Evolutionary conservation across 2,113 vertebrate species (phyloP).

Genomic region (Bubo scandiacus): DNA sequence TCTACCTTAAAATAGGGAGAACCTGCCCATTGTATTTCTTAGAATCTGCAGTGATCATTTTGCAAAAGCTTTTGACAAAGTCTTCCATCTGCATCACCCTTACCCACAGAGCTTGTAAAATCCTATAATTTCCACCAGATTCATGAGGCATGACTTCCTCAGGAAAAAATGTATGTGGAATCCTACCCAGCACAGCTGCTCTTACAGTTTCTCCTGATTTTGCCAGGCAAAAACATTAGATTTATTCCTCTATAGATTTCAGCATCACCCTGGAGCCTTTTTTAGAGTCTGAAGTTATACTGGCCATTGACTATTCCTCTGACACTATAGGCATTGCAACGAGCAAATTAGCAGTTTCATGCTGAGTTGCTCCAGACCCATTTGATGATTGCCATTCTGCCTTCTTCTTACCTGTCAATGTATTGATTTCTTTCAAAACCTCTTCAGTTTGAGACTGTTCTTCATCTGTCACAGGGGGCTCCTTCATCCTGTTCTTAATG

Average conservation of each 20-base stretch:
- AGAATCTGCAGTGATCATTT: background rate
- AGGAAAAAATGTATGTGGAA: background rate
- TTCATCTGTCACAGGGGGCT: background rate
- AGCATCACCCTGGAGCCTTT: background rate
- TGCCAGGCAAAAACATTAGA: background rate
- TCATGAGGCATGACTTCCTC: background rate
- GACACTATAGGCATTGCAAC: background rate
- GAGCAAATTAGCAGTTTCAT: background rate
- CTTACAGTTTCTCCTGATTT: background rate
- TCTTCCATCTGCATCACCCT: background rate
- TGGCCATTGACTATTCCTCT: background rate
- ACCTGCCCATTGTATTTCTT: background rate
- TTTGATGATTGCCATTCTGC: background rate
- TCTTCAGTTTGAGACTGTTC: background rate
- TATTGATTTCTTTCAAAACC: background rate
- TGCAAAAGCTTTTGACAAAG: background rate
- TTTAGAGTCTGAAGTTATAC: background rate
- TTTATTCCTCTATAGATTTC: background rate
- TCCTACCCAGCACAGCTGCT: background rate
- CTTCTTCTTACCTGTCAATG: background rate
- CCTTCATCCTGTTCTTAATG: background rate
- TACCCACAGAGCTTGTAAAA: background rate
- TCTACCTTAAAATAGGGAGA: background rate
- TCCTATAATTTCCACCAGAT: background rate
- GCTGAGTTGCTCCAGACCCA: background rate